A percentile compares a stretch with the other conserved stretches of the same genome.
Evolutionary conservation across 2,797 vertebrate genomes (phyloP).

Genomic region (Parambassis ranga): DNA sequence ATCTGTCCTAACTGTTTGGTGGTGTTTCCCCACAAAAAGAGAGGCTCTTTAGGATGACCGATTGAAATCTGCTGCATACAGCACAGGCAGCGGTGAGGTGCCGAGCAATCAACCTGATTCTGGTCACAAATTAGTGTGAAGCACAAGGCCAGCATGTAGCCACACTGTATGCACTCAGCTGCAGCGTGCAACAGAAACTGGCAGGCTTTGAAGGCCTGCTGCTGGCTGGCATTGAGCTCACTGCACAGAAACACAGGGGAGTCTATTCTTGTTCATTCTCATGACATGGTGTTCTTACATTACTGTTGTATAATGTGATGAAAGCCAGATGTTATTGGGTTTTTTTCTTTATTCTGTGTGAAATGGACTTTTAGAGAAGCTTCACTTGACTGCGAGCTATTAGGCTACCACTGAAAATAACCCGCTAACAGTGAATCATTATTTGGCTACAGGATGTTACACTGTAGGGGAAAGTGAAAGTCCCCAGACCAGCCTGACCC

Average conservation of each 20-base stretch:
- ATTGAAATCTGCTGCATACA: not conserved
- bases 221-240: not conserved
- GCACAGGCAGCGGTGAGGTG: not conserved
- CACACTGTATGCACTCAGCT: constrained; percentile 6
- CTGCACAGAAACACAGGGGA: no score
- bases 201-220: not conserved
- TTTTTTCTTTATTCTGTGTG: not conserved
- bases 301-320: not conserved
- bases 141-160: not conserved
- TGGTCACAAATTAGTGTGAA: not conserved
- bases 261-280: no score
- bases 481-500: not conserved
- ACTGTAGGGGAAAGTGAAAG: constrained; percentile 3
- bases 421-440: constrained; percentile 1
- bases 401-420: not conserved
- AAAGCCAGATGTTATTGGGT: not conserved
- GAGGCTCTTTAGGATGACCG: not conserved
- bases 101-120: not conserved
- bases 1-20: not conserved
- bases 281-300: no score
- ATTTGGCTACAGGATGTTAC: not conserved
- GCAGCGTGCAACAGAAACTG: not conserved
- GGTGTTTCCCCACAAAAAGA: no score
- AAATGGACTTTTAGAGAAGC: not conserved
- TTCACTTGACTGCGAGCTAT: not conserved